Percentiles rank a stretch among this genome's conserved stretches.
Conservation (phyloP, 1,140 invertebrate species). For the Hetaerina americana region DNA sequence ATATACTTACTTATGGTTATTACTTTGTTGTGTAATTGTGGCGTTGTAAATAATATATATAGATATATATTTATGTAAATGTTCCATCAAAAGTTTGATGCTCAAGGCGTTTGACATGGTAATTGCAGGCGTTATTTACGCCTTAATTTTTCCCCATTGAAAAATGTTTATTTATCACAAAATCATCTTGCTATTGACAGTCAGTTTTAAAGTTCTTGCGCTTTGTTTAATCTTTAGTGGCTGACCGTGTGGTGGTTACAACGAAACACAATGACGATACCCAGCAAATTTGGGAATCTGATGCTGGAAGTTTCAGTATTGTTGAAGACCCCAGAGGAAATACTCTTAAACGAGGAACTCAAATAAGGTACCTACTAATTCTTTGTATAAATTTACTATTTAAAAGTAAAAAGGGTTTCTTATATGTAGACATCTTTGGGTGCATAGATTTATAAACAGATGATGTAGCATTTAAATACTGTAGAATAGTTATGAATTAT, state of each 20-base stretch:
- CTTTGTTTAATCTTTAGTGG: constrained; percentile 42
- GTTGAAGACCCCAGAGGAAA: constrained; percentile 87
- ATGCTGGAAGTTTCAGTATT: constrained; percentile 76
- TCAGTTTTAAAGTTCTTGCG: too few species aligned
- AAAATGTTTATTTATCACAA: too few species aligned
- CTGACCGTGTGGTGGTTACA: constrained; percentile 80
- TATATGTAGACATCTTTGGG: too few species aligned
- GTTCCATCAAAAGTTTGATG: too few species aligned
- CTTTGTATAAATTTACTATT: constrained; percentile 10
- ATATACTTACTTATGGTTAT: neutral
- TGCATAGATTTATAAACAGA: too few species aligned
- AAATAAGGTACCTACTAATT: constrained; percentile 44
- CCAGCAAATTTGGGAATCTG: constrained; percentile 98
- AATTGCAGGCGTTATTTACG: too few species aligned
- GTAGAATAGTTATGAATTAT: too few species aligned
- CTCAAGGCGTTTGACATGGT: too few species aligned
- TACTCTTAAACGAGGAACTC: constrained; percentile 79
- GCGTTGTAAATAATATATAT: neutral
- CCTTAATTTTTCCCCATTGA: too few species aligned
- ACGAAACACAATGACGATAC: constrained; percentile 91
- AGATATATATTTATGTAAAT: neutral
- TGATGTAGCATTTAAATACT: too few species aligned
- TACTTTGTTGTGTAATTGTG: neutral
- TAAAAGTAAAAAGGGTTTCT: too few species aligned
- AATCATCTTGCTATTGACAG: too few species aligned